Percentiles rank a stretch among this genome's conserved stretches.
phyloP scores from a whole-genome alignment of 2,888 invertebrate species.

The Drosophila ezoana region DNA sequence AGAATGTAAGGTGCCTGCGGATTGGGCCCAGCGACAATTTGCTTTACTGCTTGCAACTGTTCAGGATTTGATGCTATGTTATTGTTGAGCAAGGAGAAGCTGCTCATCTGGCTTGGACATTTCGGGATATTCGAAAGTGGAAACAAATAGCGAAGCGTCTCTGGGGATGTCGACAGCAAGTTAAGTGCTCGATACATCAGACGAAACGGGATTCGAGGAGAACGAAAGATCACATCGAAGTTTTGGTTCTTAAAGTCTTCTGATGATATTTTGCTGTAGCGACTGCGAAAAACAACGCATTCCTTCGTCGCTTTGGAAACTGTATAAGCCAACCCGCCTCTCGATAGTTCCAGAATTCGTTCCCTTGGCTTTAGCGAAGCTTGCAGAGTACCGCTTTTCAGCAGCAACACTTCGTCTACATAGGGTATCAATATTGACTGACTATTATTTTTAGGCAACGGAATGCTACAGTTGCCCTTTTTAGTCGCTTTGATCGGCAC shows the following conservation, averaged over 20 bases:
- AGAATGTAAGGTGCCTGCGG: slow-evolving; percentile 91
- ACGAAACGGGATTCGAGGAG: slow-evolving; percentile 51
- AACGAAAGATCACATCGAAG: slow-evolving; percentile 59
- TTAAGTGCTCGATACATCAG: slow-evolving; percentile 72
- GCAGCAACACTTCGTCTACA: slow-evolving; percentile 14
- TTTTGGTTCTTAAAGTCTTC: not conserved
- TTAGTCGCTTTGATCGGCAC: not conserved
- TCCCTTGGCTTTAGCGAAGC: accelerated
- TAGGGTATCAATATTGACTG: slow-evolving; percentile 4
- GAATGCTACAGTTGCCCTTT: not conserved
- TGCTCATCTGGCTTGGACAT: not conserved
- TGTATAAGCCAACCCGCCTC: not conserved
- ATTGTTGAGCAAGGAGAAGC: slow-evolving; percentile 58
- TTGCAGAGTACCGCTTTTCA: not conserved
- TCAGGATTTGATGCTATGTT: slow-evolving; percentile 86
- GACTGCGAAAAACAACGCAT: not conserved
- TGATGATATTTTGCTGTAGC: accelerated
- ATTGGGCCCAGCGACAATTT: slow-evolving; percentile 88
- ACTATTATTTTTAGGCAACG: not conserved
- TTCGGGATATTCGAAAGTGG: slow-evolving; percentile 27
- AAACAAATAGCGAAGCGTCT: slow-evolving; percentile 59
- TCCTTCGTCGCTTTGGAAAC: not conserved
- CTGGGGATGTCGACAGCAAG: slow-evolving; percentile 30
- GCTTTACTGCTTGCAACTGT: slow-evolving; percentile 88
- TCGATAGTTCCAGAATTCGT: not conserved